Evolutionary conservation across 2,113 vertebrate genomes (phyloP).

Genomic region (Calcarius ornatus): DNA sequence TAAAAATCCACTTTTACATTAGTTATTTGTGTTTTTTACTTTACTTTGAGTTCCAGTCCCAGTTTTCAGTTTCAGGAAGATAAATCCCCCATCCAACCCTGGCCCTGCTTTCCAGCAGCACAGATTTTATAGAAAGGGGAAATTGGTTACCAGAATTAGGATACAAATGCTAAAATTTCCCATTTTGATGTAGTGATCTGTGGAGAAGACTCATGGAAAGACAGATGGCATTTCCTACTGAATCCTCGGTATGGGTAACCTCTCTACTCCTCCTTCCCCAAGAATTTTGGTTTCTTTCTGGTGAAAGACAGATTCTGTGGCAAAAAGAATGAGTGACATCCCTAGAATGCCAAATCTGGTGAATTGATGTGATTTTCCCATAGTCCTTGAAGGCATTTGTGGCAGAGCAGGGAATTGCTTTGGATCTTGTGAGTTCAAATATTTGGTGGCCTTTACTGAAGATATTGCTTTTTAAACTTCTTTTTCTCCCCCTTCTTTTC

Average conservation of each 20-base stretch:
- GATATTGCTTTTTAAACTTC: fast-evolving
- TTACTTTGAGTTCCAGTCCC: not conserved
- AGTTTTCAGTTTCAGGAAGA: not conserved
- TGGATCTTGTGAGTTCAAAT: not conserved
- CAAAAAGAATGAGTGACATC: not conserved
- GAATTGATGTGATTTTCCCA: not conserved
- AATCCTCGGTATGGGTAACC: not conserved
- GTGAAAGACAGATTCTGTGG: not conserved
- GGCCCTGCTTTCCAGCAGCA: not conserved
- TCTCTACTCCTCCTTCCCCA: not conserved
- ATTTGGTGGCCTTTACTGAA: not conserved
- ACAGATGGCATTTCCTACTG: not conserved
- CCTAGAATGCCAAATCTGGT: fast-evolving
- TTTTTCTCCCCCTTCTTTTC: fast-evolving
- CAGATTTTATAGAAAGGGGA: not conserved
- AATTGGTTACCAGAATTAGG: not conserved
- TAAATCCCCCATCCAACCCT: not conserved
- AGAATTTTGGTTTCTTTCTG: not conserved
- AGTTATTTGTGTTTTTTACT: not conserved
- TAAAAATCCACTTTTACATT: not conserved
- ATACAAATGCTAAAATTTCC: not conserved
- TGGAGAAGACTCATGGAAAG: not conserved
- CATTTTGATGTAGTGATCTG: not conserved
- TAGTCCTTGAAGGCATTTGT: not conserved
- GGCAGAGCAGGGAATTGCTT: not conserved